Base-by-base conservation (phyloP, 1,140 invertebrate genomes). In the Drosophila oshimai region DNA sequence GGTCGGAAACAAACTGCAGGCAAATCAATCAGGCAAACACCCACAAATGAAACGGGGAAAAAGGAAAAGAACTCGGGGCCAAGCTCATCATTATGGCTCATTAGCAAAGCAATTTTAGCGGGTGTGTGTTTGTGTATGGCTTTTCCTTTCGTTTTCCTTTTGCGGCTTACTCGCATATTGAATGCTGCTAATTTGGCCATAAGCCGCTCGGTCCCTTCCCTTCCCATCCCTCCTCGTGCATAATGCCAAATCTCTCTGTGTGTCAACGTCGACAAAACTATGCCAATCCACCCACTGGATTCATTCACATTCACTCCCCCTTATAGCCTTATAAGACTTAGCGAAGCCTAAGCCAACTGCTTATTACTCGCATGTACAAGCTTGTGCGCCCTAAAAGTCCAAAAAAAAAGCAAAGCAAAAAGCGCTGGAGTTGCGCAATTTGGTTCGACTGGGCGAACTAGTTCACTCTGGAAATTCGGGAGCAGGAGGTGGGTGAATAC, bases 1-100 rank as follows among this genome's bases (percentile, higher is more conserved):
- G 65, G 28, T 79, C 54, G 79, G 80, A 83, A 83, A 53, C 65
- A 24, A 80, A 84, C 78, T 70, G 80, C 80, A 86, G 77, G 70
- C 80, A 45, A 87, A 87, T 87, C 81, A 84, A 87, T 84, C 80
- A 84, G 55, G 39, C 67, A 64, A 46, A 47, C 75, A 71, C 58
- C 60, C 60, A 67, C 58, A 68, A 74, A 33, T 26, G 49, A 41
- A 51, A 24, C n/a, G n/a, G n/a, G n/a, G 18, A 29, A 29, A 54
- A 54, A 81, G 58, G 58, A 65, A 22, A 61, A 60, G 34, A 57
- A 4, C 39, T 34, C 60, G 58, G 47, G 64, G 80, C 74, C 65
- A 69, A 81, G 76, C 80, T 80, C 76, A 73, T 84, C 76, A 87
- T 84, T 87, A 84, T 84, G 80, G 81, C 81, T 84, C 80, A 84